A percentile compares a stretch with the other conserved stretches of the same genome.
Evolutionary conservation across 2,797 vertebrate genomes (phyloP).

Genomic region (Zalophus californianus): DNA sequence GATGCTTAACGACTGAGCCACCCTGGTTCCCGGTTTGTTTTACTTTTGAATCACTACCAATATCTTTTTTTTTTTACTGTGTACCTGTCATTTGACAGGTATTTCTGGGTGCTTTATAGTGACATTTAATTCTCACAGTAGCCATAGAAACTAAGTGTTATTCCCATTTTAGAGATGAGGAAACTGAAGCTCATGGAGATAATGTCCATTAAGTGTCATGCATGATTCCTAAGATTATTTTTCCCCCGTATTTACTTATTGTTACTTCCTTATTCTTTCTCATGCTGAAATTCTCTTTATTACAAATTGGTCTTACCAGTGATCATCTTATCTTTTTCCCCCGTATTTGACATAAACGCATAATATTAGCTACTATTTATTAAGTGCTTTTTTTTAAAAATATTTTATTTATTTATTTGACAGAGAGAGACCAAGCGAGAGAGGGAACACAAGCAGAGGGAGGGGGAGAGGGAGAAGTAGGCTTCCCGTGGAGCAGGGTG

Average conservation of each 20-base stretch:
- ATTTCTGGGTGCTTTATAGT: background rate
- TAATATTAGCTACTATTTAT: background rate
- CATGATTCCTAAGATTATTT: slow-evolving; percentile 11
- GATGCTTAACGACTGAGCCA: no score
- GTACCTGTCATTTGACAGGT: background rate
- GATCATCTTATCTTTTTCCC: background rate
- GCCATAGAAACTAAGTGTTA: background rate
- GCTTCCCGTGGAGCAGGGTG: no score
- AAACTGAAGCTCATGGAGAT: background rate
- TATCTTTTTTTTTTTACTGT: background rate
- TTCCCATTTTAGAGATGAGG: background rate
- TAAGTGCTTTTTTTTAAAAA: background rate
- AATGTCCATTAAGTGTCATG: background rate
- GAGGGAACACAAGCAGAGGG: no score
- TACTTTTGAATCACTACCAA: background rate
- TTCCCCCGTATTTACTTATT: background rate
- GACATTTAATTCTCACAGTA: background rate
- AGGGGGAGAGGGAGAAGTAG: no score
- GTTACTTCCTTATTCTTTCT: background rate
- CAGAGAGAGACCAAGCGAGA: no score
- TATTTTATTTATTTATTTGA: no score
- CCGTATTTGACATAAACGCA: background rate
- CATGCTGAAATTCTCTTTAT: background rate
- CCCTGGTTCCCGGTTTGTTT: background rate
- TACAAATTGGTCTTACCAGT: background rate